Percentiles rank a stretch among this genome's conserved stretches.
These are phyloP conservation scores for Phenganax marumi DNA, from an alignment of 92 coral and sea anemone genomes.

Conservation along the genomic window DNA sequence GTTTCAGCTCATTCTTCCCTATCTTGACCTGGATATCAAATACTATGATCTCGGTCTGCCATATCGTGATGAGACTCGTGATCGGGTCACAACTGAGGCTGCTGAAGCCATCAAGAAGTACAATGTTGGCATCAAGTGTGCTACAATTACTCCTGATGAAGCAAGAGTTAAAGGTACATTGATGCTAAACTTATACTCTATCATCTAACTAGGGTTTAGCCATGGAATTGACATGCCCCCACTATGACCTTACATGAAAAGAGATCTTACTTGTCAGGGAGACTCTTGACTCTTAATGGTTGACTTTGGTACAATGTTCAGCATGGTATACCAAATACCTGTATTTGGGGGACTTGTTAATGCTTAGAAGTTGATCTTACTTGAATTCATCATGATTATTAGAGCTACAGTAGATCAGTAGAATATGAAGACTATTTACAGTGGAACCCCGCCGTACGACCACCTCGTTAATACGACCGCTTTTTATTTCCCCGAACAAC, in stretches of 20 bases:
- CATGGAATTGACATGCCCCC: neutral
- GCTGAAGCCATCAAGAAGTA: constrained; percentile 93
- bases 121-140: constrained; percentile 96
- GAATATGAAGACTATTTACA: too few species aligned
- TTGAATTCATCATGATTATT: too few species aligned
- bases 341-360: too few species aligned
- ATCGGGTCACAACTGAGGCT: constrained; percentile 86
- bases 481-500: too few species aligned
- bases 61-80: constrained; percentile 80
- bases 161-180: constrained; percentile 81
- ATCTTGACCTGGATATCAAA: constrained; percentile 83
- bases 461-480: too few species aligned
- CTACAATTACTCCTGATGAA: constrained; percentile 99
- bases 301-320: neutral
- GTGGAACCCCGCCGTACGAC: too few species aligned
- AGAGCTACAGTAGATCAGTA: too few species aligned
- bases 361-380: too few species aligned
- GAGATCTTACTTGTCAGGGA: neutral
- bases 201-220: neutral
- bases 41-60: constrained; percentile 97
- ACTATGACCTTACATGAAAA: neutral
- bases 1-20: constrained; percentile 72
- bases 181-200: neutral
- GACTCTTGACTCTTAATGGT: too few species aligned
- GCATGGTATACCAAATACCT: neutral